Evolutionary conservation across 2,797 vertebrate genomes (phyloP), one percentile per base, ranked within the genome.

Genomic region (Chaetophractus vellerosus): DNA sequence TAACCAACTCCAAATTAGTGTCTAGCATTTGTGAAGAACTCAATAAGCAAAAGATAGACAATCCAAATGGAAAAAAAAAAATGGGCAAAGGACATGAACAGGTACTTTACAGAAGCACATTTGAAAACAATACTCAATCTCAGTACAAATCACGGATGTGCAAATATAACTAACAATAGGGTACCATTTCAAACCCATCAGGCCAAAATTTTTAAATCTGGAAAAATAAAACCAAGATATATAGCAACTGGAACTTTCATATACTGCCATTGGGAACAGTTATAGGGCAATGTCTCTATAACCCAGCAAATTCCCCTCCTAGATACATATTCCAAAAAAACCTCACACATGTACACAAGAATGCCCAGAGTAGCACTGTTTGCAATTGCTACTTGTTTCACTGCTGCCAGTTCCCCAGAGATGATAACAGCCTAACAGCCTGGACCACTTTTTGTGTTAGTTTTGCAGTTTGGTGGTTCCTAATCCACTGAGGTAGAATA

Each of bases 161-260:
- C 21, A 78, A 94, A 90, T 41, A 52, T 69, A 83, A 69, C 14
- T 66, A 91, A 66, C 28, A 81, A 48, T 11, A 78, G 45, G n/a
- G 48, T n/a, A 28, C 26, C 7, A 79, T 18, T 66, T 89, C 21
- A 78, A 21, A 72, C 1, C 10, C 12, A 28, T 64, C 5, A 26
- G 15, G 50, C 59, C 66, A 59, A 91, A 81, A 59, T 63, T 75
- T 45, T 59, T 59, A 79, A 82, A 33, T 38, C 38, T 85, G 26
- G 12, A 15, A 80, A 95, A 80, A 93, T 79, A 72, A 85, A 74
- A 66, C 5, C 11, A 50, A 84, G 26, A 74, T 16, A 57, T 5
- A 8, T 55, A 41, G 24, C 31, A 89, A n/a, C 9, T 92, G 2
- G 55, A 80, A 72, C n/a, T 59, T 14, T 59, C 6, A 85, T 23